A percentile compares a stretch with the other conserved stretches of the same genome.
Conservation (phyloP, 2,113 vertebrate genomes). For the Crotalus helleri region DNA sequence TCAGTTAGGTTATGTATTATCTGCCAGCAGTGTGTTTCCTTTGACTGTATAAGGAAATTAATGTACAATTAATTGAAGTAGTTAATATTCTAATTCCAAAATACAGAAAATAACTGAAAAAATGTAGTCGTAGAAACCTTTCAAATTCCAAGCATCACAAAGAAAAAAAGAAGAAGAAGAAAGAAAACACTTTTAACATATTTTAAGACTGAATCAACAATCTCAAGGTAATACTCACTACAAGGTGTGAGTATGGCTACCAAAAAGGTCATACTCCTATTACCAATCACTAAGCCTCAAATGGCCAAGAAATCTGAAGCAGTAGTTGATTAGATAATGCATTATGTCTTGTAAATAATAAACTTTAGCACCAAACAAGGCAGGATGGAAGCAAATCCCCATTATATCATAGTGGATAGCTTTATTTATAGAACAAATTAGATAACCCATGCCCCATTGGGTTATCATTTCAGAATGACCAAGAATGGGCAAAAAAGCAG, state of each 20-base stretch:
- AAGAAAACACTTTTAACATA: background rate
- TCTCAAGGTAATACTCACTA: background rate
- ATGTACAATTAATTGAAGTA: background rate
- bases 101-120: background rate
- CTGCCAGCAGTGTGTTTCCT: background rate
- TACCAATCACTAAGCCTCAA: background rate
- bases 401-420: background rate
- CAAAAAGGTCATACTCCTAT: background rate
- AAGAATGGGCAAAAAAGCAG: background rate
- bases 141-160: background rate
- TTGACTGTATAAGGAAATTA: background rate
- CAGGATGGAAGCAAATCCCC: background rate
- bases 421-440: background rate
- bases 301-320: background rate
- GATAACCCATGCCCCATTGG: background rate
- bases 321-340: background rate
- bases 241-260: background rate
- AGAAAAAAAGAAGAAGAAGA: background rate
- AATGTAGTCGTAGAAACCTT: background rate
- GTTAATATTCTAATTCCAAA: background rate
- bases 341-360: background rate
- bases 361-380: background rate
- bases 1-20: background rate
- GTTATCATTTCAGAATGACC: background rate
- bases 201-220: background rate